Evolutionary conservation across 2,888 invertebrate genomes (phyloP), one percentile per base, ranked within the genome.

Genomic region (Xylocampa areola): DNA sequence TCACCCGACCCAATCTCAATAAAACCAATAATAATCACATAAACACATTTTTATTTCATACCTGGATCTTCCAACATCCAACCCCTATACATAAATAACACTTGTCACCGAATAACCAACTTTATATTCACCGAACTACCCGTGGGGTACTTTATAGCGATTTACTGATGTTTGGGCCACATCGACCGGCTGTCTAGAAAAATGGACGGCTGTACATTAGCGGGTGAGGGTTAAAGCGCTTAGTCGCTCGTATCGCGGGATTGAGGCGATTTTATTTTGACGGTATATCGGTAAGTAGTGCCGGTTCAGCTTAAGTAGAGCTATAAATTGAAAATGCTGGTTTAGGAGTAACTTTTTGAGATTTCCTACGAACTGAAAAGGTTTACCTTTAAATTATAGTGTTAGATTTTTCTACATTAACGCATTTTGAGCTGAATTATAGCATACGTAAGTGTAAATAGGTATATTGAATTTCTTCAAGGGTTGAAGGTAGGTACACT

Each of bases 121-220:
- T 59, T 72, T 75, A 73, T 77, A 73, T 76, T 73, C 78, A 67
- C 64, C 62, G 70, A 79, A 80, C 78, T 74, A 75, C 77, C 79
- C 77, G 68, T 76, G 76, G 74, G 78, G 78, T 80, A 83, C 81
- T 87, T 87, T 85, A 85, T 83, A 81, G 70, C 83, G 88, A 88
- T 89, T 90, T 89, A 89, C 85, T 79, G 84, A 85, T 85, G 82
- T 86, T 82, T 79, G 82, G 83, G 80, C 78, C 81, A 70, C 81
- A 84, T 87, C 80, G 82, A 80, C 79, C 81, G 78, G 76, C 80
- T 78, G 85, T 81, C 82, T 83, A 82, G 86, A 88, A 88, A 89
- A 90, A 89, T 87, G 82, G 85, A 82, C 82, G 82, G 76, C 81
- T 62, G 82, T 86, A 84, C 87, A 88, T 90, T 89, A 85, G 84